Base-by-base conservation (phyloP, 1,140 invertebrate species). In the Meloidogyne hapla region DNA sequence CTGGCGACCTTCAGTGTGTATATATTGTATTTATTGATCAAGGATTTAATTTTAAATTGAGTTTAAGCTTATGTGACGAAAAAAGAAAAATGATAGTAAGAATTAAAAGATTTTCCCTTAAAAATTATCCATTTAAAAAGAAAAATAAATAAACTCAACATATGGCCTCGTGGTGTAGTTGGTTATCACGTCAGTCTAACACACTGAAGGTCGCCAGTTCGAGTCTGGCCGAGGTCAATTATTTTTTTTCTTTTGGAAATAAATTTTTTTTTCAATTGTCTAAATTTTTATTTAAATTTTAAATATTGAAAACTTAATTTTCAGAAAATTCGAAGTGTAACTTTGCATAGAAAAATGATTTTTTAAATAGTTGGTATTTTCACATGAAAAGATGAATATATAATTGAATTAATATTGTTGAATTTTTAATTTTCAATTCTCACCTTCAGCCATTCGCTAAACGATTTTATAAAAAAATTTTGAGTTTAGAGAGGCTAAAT, bases 1-100 rank as follows among this genome's bases (percentile, higher is more conserved):
- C 81, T 80, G 81, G 79, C 76, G 81, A 81, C 81, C 81, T 83
- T 83, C 78, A 82, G 81, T 80, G 81, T 83, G 81, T 83, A n/a
- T n/a, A n/a, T n/a, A n/a, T n/a, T n/a, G n/a, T n/a, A n/a, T n/a
- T n/a, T n/a, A n/a, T n/a, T n/a, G n/a, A n/a, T n/a, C n/a, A n/a
- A n/a, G n/a, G n/a, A n/a, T n/a, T n/a, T n/a, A n/a, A n/a, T n/a
- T n/a, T n/a, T n/a, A n/a, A n/a, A n/a, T n/a, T n/a, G n/a, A n/a
- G n/a, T n/a, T n/a, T n/a, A n/a, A n/a, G n/a, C n/a, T n/a, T n/a
- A n/a, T n/a, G n/a, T n/a, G n/a, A n/a, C n/a, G n/a, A n/a, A n/a
- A n/a, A n/a, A n/a, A n/a, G n/a, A n/a, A n/a, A n/a, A n/a, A n/a
- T n/a, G n/a, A n/a, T n/a, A n/a, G n/a, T n/a, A n/a, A n/a, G 33